Evolutionary conservation across 2,797 vertebrate species (phyloP), one percentile per base, ranked within the genome.

Genomic region (Pseudochaenichthys georgianus): DNA sequence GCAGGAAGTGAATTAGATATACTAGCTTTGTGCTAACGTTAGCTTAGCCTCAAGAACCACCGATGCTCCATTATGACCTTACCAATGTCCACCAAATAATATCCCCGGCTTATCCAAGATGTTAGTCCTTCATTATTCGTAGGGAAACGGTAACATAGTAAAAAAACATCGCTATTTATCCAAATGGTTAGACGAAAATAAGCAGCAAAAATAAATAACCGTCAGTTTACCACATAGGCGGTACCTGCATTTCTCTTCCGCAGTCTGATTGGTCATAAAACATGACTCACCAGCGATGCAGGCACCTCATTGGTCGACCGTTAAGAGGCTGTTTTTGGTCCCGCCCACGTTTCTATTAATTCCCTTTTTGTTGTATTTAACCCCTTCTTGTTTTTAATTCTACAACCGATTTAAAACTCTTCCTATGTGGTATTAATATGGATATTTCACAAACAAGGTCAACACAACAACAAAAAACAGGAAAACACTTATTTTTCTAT

Each of bases 291-390:
- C 3, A 0, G 4, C 1, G 0, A 13, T 23, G 0, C 11, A 0
- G 21, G 4, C 1, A 9, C 0, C 12, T 71, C 75, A 92, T 94
- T 93, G 91, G 92, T 38, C 43, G 13, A 51, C 0, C 16, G 0
- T 3, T 2, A 11, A 21, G 34, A 3, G 15, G 70, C 1, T 9
- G 1, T 0, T 13, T 41, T 42, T 71, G 11, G 60, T 28, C 34
- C 73, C 59, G 23, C 78, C 3, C 10, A 28, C 1, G 0, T 12
- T 10, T 12, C 50, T 13, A 11, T 7, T 47, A 12, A 34, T 5
- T 21, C 3, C 2, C 9, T 13, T 17, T 50, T 0, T 1, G 38
- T 34, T 68, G 23, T 9, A 6, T 23, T 15, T 10, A 28, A 67
- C 5, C 34, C 45, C 23, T 28, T 72, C 0, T 13, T 31, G 15